Percentiles rank a stretch among this genome's conserved stretches.
Evolutionary conservation across 2,888 invertebrate species (phyloP).

Genomic region (Nephrocerus scutellatus): DNA sequence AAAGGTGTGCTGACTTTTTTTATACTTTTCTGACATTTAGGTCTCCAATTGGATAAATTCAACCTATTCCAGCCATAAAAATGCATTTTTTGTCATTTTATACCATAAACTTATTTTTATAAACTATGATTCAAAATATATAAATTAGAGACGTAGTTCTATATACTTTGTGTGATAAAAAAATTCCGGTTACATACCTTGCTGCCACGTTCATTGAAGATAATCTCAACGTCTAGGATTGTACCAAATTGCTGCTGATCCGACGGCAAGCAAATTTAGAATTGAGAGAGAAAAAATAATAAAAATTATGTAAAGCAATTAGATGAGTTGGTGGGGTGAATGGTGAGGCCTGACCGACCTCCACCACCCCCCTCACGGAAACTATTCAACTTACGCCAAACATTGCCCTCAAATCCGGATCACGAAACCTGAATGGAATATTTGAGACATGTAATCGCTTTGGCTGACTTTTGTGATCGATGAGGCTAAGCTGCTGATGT

Average conservation of each 20-base stretch:
- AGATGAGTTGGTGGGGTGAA: neutral
- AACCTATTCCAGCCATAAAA: too few species aligned
- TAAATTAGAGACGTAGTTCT: too few species aligned
- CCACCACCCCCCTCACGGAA: neutral
- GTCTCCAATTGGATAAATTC: too few species aligned
- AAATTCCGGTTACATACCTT: conserved; percentile 99
- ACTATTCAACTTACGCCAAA: conserved; percentile 77
- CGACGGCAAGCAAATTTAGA: too few species aligned
- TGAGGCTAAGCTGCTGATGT: conserved; percentile 34
- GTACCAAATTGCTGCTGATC: conserved; percentile 84
- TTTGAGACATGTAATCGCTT: conserved; percentile 98
- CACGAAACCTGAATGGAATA: conserved; percentile 99
- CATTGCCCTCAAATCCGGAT: conserved; percentile 96
- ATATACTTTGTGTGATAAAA: too few species aligned
- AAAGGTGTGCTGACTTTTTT: too few species aligned
- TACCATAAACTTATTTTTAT: too few species aligned
- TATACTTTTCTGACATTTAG: too few species aligned
- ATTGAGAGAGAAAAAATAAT: conserved; percentile 11
- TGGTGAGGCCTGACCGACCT: too few species aligned
- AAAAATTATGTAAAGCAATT: neutral
- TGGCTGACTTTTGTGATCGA: conserved; percentile 64
- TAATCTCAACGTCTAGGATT: conserved; percentile 99
- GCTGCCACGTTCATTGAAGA: conserved; percentile 99
- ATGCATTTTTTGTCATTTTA: too few species aligned
- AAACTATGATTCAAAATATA: too few species aligned